Conservation (phyloP, 2,888 invertebrate species). For the Ophonus ardosiacus region DNA sequence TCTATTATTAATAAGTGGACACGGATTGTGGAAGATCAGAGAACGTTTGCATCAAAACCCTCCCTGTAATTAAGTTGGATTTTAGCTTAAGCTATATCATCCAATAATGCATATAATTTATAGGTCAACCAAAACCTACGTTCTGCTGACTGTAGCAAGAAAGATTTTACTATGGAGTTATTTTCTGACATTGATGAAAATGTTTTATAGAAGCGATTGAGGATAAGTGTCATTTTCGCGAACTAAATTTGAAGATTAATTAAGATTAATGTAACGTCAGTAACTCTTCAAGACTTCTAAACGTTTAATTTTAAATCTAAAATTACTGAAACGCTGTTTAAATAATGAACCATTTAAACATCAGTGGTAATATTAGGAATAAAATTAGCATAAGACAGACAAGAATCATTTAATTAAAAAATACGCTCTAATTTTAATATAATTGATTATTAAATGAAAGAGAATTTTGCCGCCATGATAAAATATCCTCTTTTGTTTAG, state of each 20-base stretch:
- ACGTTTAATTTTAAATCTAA: background rate
- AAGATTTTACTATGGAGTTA: background rate
- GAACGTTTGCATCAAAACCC: constrained; percentile 7
- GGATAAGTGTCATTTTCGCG: background rate
- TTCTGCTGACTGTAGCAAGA: background rate
- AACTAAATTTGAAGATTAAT: background rate
- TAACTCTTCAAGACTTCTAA: background rate
- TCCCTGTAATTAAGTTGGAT: constrained; percentile 14
- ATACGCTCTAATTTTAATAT: too few species aligned
- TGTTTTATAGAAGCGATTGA: background rate
- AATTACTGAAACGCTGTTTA: too few species aligned
- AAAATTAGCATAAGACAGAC: too few species aligned
- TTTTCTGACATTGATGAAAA: background rate
- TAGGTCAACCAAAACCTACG: background rate
- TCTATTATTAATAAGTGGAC: constrained; percentile 53
- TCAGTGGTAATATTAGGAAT: too few species aligned
- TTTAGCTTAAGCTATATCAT: constrained; percentile 31
- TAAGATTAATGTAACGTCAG: background rate
- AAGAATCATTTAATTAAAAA: too few species aligned
- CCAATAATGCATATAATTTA: constrained; percentile 21
- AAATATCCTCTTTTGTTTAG: too few species aligned
- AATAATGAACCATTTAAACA: too few species aligned
- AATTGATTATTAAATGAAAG: too few species aligned
- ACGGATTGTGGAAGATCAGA: constrained; percentile 30
- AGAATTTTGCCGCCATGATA: too few species aligned